Evolutionary conservation across 2,113 vertebrate species (phyloP), one percentile per base, ranked within the genome.

Genomic region (Scopus umbretta): DNA sequence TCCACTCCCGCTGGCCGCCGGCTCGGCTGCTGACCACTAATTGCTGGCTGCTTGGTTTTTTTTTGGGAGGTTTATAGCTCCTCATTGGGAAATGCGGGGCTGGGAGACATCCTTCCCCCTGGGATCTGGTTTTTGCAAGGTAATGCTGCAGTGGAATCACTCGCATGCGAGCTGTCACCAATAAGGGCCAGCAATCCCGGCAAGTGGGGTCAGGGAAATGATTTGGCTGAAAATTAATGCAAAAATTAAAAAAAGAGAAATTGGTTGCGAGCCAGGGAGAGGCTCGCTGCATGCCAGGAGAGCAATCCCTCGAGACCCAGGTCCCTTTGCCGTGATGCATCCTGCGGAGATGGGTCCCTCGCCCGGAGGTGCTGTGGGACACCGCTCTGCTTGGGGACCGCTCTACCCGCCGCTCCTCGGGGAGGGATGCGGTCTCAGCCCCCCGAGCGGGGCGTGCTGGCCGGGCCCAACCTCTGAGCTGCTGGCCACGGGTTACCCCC

Each of bases 1-100:
- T 73, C 86, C 0, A 1, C 38, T 90, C 56, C 73, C 5, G 6
- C 66, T 7, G 26, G 61, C 58, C 13, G 1, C 70, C 74, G 45
- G 73, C 87, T 87, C 3, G 5, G 65, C 82, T 92, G 70, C 90
- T 76, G 90, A 88, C 90, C 92, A 1, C 95, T 96, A 86, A 90
- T 91, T 50, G 59, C 25, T 6, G 9, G 30, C 71, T 91, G 42
- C 32, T n/a, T 32, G 92, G 23, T 63, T 91, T 86, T 63, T 91
- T 86, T 81, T 30, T 14, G 75, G 88, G 80, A 94, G 20, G 9
- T 88, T 92, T 86, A 11, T 53, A 86, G 86, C 58, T 90, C 49
- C 43, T 88, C 30, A 4, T 65, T 40, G 72, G 86, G 92, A 94
- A 94, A 86, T 0, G 0, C 3, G 0, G 71, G 40, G 82, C 53